phyloP scores from a whole-genome alignment of 2,888 invertebrate genomes.

The Blastobasis lacticolella region DNA sequence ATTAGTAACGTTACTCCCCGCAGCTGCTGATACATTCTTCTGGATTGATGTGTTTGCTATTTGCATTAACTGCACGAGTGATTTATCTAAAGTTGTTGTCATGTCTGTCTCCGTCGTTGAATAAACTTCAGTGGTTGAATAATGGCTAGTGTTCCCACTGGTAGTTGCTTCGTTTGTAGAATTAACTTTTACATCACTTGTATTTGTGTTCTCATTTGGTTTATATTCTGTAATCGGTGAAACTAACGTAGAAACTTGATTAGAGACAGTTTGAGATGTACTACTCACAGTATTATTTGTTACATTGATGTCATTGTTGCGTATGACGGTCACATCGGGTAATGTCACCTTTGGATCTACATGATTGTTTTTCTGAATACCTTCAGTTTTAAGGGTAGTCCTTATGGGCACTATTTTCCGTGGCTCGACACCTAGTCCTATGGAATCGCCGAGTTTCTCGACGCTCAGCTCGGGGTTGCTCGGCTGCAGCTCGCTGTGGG shows the following conservation, averaged over 20 bases:
- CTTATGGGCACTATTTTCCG: slow-evolving; percentile 4
- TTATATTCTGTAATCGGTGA: neutral
- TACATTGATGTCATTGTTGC: too few species aligned
- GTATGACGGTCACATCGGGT: too few species aligned
- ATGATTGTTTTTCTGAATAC: slow-evolving; percentile 4
- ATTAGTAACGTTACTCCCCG: neutral
- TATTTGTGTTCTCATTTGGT: neutral
- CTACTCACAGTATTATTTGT: too few species aligned
- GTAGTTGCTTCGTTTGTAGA: neutral
- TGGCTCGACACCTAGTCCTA: neutral
- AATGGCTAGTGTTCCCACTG: neutral
- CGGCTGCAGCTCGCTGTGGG: too few species aligned
- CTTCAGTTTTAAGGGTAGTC: slow-evolving; percentile 8
- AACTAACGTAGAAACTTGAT: neutral
- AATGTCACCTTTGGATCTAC: neutral
- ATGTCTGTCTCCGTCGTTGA: too few species aligned
- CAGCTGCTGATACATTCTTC: neutral
- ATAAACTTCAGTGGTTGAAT: neutral
- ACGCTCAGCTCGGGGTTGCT: too few species aligned
- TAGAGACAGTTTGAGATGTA: neutral
- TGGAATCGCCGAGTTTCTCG: too few species aligned
- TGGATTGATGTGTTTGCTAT: neutral
- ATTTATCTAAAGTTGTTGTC: neutral
- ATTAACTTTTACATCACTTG: neutral
- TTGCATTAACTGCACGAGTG: neutral